Base-by-base conservation (phyloP, 2,888 invertebrate species). In the Hemaris fuciformis region DNA sequence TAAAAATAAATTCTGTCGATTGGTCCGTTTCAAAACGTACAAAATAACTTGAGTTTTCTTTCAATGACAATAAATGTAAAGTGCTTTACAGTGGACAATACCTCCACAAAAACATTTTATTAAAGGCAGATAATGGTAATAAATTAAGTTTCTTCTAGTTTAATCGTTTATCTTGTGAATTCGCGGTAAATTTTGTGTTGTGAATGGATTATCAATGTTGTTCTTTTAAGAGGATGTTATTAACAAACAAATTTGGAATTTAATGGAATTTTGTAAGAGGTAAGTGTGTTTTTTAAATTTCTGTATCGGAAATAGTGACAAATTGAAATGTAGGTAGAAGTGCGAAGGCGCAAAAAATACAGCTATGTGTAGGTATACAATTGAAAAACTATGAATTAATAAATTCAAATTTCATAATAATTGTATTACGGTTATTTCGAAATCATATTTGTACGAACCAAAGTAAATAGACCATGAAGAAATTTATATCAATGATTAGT, bases 241-340 rank as follows among this genome's bases (percentile, higher is more conserved):
- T 80, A 72, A 79, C 83, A 84, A 81, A 75, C 71, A 69, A 78
- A 71, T 85, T 83, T 81, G 79, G 72, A 82, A 77, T 84, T 91
- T 84, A 80, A 91, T 90, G 91, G 90, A 84, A 88, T 87, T 87
- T 75, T 68, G 80, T 70, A 75, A 76, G 77, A 79, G 89, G 91
- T 91, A 71, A 88, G 91, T 88, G 59, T 45, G 58, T 27, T 56
- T 67, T 57, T 34, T 45, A 5, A 10, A 20, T 13, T 23, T 34
- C 10, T 15, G 1, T n/a, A 5, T 20, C 10, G 10, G 2, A 1
- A 34, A 5, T 22, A 18, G n/a, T n/a, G 6, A 13, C 18, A 22
- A 20, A 3, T 20, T 3, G 15, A 31, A 10, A 18, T 53, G 53
- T 13, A 18, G 53, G 53, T 53, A 53, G 31, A 18, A 6, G 23